Base-by-base conservation (phyloP, 2,113 vertebrate genomes). In the Panthera leo region DNA sequence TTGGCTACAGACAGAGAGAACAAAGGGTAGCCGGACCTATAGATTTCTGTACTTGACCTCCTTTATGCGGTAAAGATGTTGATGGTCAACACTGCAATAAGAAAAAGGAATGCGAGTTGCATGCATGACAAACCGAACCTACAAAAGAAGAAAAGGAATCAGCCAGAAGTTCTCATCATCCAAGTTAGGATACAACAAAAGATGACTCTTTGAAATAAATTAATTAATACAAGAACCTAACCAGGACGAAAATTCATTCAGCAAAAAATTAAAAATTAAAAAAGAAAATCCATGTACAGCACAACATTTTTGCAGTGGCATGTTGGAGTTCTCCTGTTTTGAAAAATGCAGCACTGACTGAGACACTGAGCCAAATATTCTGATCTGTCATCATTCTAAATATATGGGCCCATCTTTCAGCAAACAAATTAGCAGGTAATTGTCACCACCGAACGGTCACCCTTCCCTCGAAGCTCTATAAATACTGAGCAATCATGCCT, bases 261-360 rank as follows among this genome's bases (percentile, higher is more conserved):
- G 45, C 70, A 90, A 85, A 58, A 75, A 84, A 95, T 45, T 45
- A 45, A 45, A 45, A 45, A 45, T 9, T 45, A 94, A 92, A 61
- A 23, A 61, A 61, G 8, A 61, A 61, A 94, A 92, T 27, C n/a
- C 36, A 93, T 58, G 65, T n/a, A 68, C 3, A 63, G 84, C 78
- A 68, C 14, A 65, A 55, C 36, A 91, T 82, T 97, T 97, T 93
- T 83, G 91, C 14, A 95, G 85, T 48, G 93, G 75, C 79, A 39
- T 93, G 71, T 31, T 95, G 53, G 95, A 94, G 63, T 95, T 97
- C 85, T 97, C 95, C 12, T 82, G 78, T 93, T 97, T 97, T 98
- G 96, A 97, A 97, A 98, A 98, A 98, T 93, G 96, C 97, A 96
- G 97, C 95, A 95, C 95, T 97, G 96, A 97, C 97, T 98, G 95